These are phyloP conservation scores for Rhagologus leucostigma DNA, from an alignment of 2,113 vertebrate species.

Conservation along the genomic window DNA sequence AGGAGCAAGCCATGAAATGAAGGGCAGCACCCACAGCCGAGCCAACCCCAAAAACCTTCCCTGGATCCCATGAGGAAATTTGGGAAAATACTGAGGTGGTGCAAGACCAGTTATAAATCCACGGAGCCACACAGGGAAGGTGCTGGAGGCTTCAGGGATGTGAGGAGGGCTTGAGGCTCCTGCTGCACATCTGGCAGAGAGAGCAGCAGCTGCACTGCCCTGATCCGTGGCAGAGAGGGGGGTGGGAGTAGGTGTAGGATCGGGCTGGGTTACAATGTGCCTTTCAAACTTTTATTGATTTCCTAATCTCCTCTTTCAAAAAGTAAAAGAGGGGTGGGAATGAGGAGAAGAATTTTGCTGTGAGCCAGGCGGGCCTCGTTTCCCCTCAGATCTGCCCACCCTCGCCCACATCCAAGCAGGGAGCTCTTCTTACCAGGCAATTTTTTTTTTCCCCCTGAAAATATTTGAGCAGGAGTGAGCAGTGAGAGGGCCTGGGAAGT, in stretches of 20 bases:
- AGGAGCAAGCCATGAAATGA: neutral
- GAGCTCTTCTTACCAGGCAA: neutral
- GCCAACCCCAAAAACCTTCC: neutral
- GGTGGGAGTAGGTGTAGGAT: neutral
- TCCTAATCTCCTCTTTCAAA: neutral
- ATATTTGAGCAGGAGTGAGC: neutral
- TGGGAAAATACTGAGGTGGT: accelerated
- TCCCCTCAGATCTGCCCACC: neutral
- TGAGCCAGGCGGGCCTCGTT: neutral
- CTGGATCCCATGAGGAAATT: neutral
- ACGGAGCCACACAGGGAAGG: neutral
- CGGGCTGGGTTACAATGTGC: neutral
- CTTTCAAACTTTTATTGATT: neutral
- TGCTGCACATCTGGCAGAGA: conserved; percentile 11
- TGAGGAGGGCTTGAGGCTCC: neutral
- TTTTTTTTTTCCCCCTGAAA: neutral
- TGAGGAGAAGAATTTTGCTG: neutral
- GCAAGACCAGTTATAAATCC: neutral
- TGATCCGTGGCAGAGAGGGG: neutral
- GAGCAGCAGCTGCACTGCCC: conserved; percentile 19
- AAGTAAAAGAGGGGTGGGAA: neutral
- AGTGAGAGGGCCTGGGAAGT: neutral
- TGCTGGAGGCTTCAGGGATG: neutral
- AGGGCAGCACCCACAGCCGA: neutral
- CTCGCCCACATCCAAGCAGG: neutral